Percentiles rank a stretch among this genome's conserved stretches.
phyloP scores from a whole-genome alignment of 2,113 vertebrate genomes.

The Pseudorasbora parva region DNA sequence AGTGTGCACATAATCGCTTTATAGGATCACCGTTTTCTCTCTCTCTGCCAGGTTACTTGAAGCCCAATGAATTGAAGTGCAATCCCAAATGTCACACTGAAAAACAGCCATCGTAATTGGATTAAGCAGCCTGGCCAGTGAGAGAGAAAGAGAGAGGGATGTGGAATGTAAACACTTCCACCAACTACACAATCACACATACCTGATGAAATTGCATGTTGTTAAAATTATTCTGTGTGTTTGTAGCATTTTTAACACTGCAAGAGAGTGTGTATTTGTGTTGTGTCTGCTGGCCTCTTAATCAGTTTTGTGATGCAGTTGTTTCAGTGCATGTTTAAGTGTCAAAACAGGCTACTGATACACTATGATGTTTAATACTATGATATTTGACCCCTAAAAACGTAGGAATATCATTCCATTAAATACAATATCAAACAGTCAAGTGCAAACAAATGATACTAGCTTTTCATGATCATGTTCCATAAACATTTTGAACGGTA shows the following conservation, averaged over 20 bases:
- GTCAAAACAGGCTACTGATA: neutral
- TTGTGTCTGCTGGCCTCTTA: neutral
- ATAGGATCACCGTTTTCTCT: constrained; percentile 55
- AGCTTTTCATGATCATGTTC: neutral
- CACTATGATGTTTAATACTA: neutral
- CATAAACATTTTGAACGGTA: neutral
- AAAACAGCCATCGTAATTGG: constrained; percentile 51
- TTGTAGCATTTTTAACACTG: neutral
- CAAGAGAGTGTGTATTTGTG: neutral
- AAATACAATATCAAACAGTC: neutral
- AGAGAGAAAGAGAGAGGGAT: constrained; percentile 6
- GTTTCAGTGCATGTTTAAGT: constrained; percentile 4
- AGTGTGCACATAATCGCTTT: constrained; percentile 55
- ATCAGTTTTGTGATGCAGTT: neutral
- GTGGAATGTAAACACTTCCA: neutral
- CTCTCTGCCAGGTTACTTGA: constrained; percentile 41
- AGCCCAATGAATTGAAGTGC: constrained; percentile 64
- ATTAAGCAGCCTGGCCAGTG: constrained; percentile 41
- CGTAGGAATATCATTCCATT: neutral
- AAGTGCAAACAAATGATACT: neutral
- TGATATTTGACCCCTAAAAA: neutral
- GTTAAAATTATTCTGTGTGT: constrained; percentile 1
- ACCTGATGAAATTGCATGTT: constrained; percentile 1
- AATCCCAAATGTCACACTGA: constrained; percentile 56
- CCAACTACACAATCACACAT: neutral